These are phyloP conservation scores for Nomada ferruginata DNA, from an alignment of 2,888 invertebrate genomes.

Conservation along the genomic window DNA sequence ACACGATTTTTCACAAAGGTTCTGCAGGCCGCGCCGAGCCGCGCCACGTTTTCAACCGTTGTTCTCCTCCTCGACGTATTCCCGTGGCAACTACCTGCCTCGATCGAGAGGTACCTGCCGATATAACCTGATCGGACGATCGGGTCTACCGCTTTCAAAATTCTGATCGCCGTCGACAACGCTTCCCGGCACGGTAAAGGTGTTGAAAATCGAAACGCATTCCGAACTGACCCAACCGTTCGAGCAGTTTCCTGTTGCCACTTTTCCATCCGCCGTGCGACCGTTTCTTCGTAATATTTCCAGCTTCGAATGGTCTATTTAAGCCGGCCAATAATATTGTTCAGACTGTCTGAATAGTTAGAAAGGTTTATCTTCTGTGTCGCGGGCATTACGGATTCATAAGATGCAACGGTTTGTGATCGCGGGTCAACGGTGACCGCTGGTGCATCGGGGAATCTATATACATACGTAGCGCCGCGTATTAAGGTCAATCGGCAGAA, in stretches of 20 bases:
- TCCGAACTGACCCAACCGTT: no score
- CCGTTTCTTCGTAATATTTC: constrained; percentile 19
- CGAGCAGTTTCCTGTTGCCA: no score
- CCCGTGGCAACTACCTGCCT: constrained; percentile 67
- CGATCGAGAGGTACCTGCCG: constrained; percentile 58
- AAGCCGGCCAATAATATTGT: constrained; percentile 23
- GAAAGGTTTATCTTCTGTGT: constrained; percentile 29
- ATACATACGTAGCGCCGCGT: constrained; percentile 44
- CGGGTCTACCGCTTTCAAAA: constrained; percentile 41
- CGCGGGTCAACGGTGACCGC: constrained; percentile 57
- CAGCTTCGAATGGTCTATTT: constrained; percentile 18
- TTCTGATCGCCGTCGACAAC: constrained; percentile 1
- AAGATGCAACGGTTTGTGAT: constrained; percentile 56
- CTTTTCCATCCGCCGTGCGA: no score
- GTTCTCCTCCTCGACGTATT: constrained; percentile 44
- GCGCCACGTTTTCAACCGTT: constrained; percentile 61
- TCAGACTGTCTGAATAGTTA: constrained; percentile 37
- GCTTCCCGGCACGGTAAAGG: no score
- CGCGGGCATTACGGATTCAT: constrained; percentile 44
- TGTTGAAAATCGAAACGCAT: no score
- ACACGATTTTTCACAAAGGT: constrained; percentile 84
- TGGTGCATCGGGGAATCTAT: constrained; percentile 39
- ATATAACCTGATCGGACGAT: constrained; percentile 64
- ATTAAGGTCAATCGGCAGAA: constrained; percentile 69
- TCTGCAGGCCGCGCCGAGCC: constrained; percentile 70